Evolutionary conservation across 2,888 invertebrate species (phyloP), one percentile per base, ranked within the genome.

Genomic region (Marasmarcha lunaedactyla): DNA sequence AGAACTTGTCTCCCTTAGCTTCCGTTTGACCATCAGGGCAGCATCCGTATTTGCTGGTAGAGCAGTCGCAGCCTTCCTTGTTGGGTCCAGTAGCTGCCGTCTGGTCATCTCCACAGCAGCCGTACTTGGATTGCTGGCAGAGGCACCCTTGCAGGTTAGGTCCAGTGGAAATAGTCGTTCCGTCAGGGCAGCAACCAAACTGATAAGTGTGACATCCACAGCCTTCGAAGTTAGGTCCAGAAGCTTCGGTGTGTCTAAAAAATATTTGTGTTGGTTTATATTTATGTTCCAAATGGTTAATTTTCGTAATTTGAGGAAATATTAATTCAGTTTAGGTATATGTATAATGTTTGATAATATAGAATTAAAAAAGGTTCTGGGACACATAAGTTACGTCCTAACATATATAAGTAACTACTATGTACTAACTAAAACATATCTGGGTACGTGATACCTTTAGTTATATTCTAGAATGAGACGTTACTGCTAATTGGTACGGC

Each of bases 151-250:
- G 64, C 27, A 62, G 57, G 38, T 57, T 59, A 3, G 71, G 71
- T 1, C 97, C 96, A 59, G 86, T 87, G 2, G 95, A 93, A 39
- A 85, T 68, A 0, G 89, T 89, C 43, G 90, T 71, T 0, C 95
- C 95, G 72, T 96, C 94, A 0, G 91, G 88, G 57, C 97, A 97
- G 59, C 97, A 97, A 1, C 96, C 95, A 62, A 94, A 95, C 62
- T 95, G 93, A 78, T 89, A 92, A 0, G 94, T 92, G 58, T 90
- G 87, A 59, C 95, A 95, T 0, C 87, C 85, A 59, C 97, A 98
- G 9, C 96, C 97, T 52, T 90, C 87, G 55, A 85, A 90, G 48
- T 92, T 87, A 0, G 91, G 88, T 7, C 96, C 97, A 20, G 74
- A 65, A 0, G 97, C 94, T 37, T 89, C 86, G 10, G 93, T 88